phyloP scores from a whole-genome alignment of 2,888 invertebrate species.

The Scaptomyza cyrtandrae region DNA sequence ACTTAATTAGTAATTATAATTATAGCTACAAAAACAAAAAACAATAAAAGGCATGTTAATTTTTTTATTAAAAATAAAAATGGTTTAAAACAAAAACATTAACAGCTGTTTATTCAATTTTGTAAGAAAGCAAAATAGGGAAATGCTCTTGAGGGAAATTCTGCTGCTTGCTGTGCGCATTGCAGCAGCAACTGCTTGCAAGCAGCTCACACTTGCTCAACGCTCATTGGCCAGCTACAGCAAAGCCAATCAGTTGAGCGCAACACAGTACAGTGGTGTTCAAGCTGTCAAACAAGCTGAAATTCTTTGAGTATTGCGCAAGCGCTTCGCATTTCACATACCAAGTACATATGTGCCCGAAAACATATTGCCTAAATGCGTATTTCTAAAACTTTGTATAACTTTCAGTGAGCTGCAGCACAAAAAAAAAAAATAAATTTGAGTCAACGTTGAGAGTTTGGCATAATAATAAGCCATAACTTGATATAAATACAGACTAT shows the following conservation, averaged over 20 bases:
- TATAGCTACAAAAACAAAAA: constrained; percentile 54
- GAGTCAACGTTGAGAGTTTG: constrained; percentile 24
- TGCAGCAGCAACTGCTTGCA: constrained; percentile 40
- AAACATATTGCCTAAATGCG: constrained; percentile 23
- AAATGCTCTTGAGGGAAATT: constrained; percentile 6
- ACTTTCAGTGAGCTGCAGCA: constrained; percentile 23
- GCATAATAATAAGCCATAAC: constrained; percentile 19
- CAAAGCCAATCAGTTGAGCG: constrained; percentile 21
- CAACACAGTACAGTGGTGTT: constrained; percentile 36
- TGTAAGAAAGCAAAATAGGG: too few relatives aligned
- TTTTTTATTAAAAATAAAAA: constrained; percentile 76
- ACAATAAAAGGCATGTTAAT: constrained; percentile 75
- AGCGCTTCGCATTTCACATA: constrained; percentile 14
- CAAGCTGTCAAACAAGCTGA: background rate
- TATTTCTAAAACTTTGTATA: constrained; percentile 1
- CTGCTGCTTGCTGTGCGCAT: constrained; percentile 29
- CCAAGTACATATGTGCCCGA: background rate
- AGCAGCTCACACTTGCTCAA: constrained; percentile 23
- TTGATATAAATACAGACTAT: constrained; percentile 12
- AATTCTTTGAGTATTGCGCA: constrained; percentile 28
- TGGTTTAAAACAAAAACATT: constrained; percentile 63
- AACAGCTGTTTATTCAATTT: background rate
- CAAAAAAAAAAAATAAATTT: constrained; percentile 2
- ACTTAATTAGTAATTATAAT: constrained; percentile 75
- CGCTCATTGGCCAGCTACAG: constrained; percentile 33